These are phyloP conservation scores for Slavum lentiscoides DNA, from an alignment of 2,888 invertebrate genomes.

Conservation along the genomic window DNA sequence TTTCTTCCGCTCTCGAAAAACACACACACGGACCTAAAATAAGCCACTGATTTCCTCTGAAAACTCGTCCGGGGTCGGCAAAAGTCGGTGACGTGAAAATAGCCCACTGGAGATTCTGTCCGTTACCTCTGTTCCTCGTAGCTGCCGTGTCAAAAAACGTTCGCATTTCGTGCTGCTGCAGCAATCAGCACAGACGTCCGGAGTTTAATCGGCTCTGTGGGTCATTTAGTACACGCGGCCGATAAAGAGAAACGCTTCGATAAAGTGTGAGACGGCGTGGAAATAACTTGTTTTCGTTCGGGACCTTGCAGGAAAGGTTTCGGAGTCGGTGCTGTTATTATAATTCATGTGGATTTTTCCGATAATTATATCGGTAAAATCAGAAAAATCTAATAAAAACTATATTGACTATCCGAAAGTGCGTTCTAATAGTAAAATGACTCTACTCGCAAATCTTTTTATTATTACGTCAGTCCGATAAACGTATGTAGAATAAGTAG, in stretches of 20 bases:
- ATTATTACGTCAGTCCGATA: no score
- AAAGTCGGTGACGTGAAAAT: slow-evolving; percentile 21
- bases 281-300: slow-evolving; percentile 39
- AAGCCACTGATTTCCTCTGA: slow-evolving; percentile 19
- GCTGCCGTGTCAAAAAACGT: slow-evolving; percentile 14
- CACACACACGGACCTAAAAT: background rate
- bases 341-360: no score
- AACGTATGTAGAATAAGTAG: no score
- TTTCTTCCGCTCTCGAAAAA: background rate
- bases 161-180: slow-evolving; percentile 4
- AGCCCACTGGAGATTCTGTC: background rate
- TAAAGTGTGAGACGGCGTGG: background rate
- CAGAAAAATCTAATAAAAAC: no score
- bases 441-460: no score
- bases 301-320: background rate
- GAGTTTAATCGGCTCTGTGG: slow-evolving; percentile 29
- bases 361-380: no score
- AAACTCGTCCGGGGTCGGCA: background rate
- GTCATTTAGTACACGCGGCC: slow-evolving; percentile 5
- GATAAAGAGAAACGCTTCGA: background rate
- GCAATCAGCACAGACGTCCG: slow-evolving; percentile 4
- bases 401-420: no score
- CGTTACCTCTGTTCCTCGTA: slow-evolving; percentile 1
- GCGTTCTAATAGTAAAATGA: no score
- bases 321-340: background rate